Percentiles rank a stretch among this genome's conserved stretches.
Evolutionary conservation across 2,113 vertebrate species (phyloP).

Genomic region (Colaptes auratus): DNA sequence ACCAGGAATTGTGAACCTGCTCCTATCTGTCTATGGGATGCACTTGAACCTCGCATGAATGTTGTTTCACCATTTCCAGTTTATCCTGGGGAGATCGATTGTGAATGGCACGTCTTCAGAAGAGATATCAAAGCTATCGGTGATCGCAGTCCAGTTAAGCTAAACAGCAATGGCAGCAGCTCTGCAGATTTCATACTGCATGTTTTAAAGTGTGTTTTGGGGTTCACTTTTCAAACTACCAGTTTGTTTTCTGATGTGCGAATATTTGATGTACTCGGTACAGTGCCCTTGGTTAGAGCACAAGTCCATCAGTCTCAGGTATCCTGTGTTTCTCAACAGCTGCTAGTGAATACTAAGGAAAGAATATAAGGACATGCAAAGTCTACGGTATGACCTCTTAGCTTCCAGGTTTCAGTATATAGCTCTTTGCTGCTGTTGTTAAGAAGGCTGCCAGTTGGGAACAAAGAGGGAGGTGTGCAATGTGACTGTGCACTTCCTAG

Average conservation of each 20-base stretch:
- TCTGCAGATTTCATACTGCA: not conserved
- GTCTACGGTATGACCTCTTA: slow-evolving; percentile 8
- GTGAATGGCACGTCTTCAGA: not conserved
- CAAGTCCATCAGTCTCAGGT: not conserved
- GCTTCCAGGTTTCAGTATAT: slow-evolving; percentile 24
- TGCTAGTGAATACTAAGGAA: not conserved
- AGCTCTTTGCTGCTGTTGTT: slow-evolving; percentile 31
- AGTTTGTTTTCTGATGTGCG: not conserved
- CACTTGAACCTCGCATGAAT: not conserved
- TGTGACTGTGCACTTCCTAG: slow-evolving; percentile 42
- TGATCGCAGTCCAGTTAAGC: not conserved
- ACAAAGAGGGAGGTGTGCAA: slow-evolving; percentile 21
- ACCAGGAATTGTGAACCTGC: not conserved
- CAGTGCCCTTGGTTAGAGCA: not conserved
- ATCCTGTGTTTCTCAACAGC: not conserved
- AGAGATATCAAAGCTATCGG: not conserved
- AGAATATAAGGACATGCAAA: not conserved
- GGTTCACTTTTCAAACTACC: not conserved
- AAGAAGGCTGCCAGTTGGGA: slow-evolving; percentile 31
- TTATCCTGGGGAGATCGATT: not conserved
- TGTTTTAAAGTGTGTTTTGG: not conserved
- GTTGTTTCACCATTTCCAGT: not conserved
- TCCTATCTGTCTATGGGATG: not conserved
- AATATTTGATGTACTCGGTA: not conserved
- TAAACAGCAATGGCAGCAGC: not conserved